Evolutionary conservation across 2,888 invertebrate species (phyloP), one percentile per base, ranked within the genome.

Genomic region (Emmelina monodactyla): DNA sequence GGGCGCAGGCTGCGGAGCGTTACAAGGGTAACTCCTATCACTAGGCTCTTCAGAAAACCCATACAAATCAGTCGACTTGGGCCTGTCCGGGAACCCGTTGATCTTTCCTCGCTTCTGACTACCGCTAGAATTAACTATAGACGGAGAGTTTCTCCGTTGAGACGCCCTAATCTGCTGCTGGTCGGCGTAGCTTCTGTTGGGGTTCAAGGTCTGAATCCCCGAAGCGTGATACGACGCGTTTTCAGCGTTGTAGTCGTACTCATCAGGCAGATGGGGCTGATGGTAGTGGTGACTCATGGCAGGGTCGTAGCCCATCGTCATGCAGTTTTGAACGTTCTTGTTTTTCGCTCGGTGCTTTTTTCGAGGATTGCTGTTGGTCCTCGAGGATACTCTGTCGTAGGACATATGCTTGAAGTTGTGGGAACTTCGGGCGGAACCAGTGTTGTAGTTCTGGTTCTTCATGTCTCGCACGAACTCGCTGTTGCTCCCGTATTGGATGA

Each of bases 41-140:
- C 66, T 64, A 5, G 75, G 71, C 34, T 78, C 79, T 35, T 80
- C 79, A 1, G 75, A 59, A 48, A 84, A 85, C 40, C 84, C 84
- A 42, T 82, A 83, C 46, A 84, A 60, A 42, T 84, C 84, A 10
- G 83, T 84, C 22, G 84, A 84, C 50, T 84, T 84, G 2, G 85
- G 85, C 22, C 87, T 73, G 45, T 88, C 88, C 31, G 86, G 86
- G 45, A 85, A 85, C 29, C 61, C 62, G 38, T 70, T 76, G 2
- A 53, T 76, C 51, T 69, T 84, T 10, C 80, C 80, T 11, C 81
- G 66, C 42, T 80, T 80, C 49, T 80, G 81, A 40, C 80, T 78
- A 2, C 81, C 80, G 39, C 78, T 75, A 2, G 76, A 72, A 44
- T 78, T 76, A 7, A 72, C 69, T 52, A 70, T 62, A 2, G 73